Evolutionary conservation across 2,113 vertebrate species (phyloP).

Genomic region (Bubo bubo): DNA sequence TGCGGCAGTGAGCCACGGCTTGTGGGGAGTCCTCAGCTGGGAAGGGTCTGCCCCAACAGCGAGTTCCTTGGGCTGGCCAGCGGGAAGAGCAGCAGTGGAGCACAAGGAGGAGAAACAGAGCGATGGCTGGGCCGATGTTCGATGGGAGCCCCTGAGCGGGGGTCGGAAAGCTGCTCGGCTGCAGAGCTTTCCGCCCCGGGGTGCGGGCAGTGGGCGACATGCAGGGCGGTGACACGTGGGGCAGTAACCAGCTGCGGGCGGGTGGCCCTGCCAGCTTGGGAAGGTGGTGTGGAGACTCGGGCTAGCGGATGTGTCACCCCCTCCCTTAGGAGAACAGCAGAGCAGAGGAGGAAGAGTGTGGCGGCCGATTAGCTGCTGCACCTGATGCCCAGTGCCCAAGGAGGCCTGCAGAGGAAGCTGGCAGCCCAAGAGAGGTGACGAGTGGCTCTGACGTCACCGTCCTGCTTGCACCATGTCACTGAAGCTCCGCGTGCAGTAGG

Average conservation of each 20-base stretch:
- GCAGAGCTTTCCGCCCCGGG: background rate
- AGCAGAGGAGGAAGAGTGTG: constrained; percentile 37
- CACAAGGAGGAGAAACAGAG: fast-evolving
- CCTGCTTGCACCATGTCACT: background rate
- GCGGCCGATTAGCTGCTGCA: constrained; percentile 59
- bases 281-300: fast-evolving
- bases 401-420: constrained; percentile 72
- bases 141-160: background rate
- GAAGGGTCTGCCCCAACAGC: background rate
- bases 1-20: fast-evolving
- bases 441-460: background rate
- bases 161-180: background rate
- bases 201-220: fast-evolving
- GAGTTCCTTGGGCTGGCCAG: background rate
- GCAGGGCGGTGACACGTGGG: fast-evolving
- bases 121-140: background rate
- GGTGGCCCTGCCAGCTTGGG: background rate
- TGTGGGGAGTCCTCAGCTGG: fast-evolving
- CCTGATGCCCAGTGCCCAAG: constrained; percentile 71
- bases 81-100: background rate
- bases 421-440: constrained; percentile 67
- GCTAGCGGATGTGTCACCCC: background rate
- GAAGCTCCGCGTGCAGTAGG: background rate
- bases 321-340: constrained; percentile 67
- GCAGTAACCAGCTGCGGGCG: fast-evolving